Percentiles rank a stretch among this genome's conserved stretches.
phyloP scores from a whole-genome alignment of 1,140 invertebrate genomes.

The Lepidurus couesii region DNA sequence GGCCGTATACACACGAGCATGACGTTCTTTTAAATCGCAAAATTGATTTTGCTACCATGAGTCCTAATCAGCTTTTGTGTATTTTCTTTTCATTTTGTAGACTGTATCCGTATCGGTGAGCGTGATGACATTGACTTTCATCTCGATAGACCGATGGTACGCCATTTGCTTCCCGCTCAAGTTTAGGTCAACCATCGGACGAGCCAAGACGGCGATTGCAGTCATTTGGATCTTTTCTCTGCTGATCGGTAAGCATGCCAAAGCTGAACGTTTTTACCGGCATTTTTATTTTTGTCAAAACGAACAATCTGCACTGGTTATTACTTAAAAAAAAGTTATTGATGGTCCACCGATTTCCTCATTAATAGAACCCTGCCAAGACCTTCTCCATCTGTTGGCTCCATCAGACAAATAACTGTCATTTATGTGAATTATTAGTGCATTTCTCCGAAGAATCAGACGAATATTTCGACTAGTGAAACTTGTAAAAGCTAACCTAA shows the following conservation, averaged over 20 bases:
- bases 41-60: neutral
- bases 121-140: slow-evolving; percentile 81
- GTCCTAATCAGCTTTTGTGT: slow-evolving; percentile 6
- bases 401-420: too few species aligned
- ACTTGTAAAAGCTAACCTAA: too few species aligned
- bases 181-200: slow-evolving; percentile 74
- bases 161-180: slow-evolving; percentile 85
- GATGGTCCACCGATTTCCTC: too few species aligned
- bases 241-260: slow-evolving; percentile 59
- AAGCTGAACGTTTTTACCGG: neutral
- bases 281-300: neutral
- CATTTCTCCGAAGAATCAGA: too few species aligned
- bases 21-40: neutral
- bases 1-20: too few species aligned
- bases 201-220: slow-evolving; percentile 73
- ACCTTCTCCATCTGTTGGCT: too few species aligned
- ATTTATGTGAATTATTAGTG: too few species aligned
- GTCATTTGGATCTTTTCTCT: slow-evolving; percentile 76
- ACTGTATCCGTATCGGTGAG: slow-evolving; percentile 83
- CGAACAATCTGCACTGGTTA: neutral
- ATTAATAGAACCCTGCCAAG: too few species aligned
- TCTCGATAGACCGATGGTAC: slow-evolving; percentile 82
- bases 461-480: too few species aligned
- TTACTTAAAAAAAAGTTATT: neutral
- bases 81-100: slow-evolving; percentile 52